Evolutionary conservation across 2,888 invertebrate species (phyloP).

Genomic region (Nomada ferruginata): DNA sequence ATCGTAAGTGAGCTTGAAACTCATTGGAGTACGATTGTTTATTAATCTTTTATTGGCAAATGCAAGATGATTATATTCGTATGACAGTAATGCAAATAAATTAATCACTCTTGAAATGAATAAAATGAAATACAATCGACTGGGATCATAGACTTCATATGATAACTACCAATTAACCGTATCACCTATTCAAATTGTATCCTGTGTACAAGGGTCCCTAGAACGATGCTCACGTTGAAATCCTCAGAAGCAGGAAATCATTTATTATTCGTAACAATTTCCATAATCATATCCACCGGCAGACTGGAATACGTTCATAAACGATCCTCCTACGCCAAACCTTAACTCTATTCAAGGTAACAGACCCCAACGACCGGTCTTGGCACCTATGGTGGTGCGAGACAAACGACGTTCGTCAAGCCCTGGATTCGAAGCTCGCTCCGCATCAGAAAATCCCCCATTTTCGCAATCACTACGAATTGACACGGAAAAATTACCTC

Average conservation of each 20-base stretch:
- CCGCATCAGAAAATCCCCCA: conserved; percentile 85
- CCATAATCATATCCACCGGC: conserved; percentile 4
- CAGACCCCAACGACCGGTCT: conserved; percentile 76
- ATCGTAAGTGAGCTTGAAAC: too few relatives aligned
- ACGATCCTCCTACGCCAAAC: neutral
- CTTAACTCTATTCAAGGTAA: conserved; percentile 70
- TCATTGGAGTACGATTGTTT: too few relatives aligned
- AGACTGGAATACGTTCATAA: neutral
- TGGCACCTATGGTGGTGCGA: conserved; percentile 88
- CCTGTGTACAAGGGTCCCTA: neutral
- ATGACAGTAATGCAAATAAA: too few relatives aligned
- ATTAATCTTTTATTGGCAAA: too few relatives aligned
- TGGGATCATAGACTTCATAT: too few relatives aligned
- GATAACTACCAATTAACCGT: too few relatives aligned
- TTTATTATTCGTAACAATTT: conserved; percentile 6
- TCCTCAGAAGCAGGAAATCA: conserved; percentile 11
- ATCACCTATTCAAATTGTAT: too few relatives aligned
- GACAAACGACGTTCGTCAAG: conserved; percentile 84
- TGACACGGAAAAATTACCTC: conserved; percentile 87
- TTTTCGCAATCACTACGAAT: conserved; percentile 87
- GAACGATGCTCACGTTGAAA: neutral
- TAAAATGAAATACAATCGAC: too few relatives aligned
- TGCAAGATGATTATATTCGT: too few relatives aligned
- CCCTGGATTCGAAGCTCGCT: conserved; percentile 72
- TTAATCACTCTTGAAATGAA: too few relatives aligned